A percentile compares a stretch with the other conserved stretches of the same genome.
These are phyloP conservation scores for Vultur gryphus DNA, from an alignment of 2,797 vertebrate species.

Conservation along the genomic window DNA sequence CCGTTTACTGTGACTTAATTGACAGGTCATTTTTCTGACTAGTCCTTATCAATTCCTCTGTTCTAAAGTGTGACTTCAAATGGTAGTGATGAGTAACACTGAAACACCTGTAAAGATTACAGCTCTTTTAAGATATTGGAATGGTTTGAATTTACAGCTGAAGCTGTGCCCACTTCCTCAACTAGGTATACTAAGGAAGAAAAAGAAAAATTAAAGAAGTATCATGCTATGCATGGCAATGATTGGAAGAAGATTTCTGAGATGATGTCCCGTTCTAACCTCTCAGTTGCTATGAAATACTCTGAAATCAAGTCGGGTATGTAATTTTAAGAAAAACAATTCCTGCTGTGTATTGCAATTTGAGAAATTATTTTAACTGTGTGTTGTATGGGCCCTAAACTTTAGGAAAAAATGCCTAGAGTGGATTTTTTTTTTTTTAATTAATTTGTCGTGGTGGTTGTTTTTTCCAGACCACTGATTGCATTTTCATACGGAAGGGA, in stretches of 20 bases:
- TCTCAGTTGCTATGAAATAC: constrained; percentile 70
- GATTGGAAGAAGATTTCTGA: constrained; percentile 75
- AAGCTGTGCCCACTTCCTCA: neutral
- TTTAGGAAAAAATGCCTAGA: neutral
- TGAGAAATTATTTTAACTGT: neutral
- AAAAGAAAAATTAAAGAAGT: constrained; percentile 56
- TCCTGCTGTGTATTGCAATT: neutral
- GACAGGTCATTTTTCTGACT: neutral
- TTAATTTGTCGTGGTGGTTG: neutral
- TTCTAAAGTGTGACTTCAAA: neutral
- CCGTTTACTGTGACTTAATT: neutral
- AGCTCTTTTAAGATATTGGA: neutral
- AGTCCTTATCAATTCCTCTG: neutral
- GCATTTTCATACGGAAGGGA: neutral
- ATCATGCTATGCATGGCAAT: constrained; percentile 70
- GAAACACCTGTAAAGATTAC: neutral
- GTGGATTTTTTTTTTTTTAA: neutral
- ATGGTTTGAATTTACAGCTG: neutral
- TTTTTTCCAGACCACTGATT: neutral
- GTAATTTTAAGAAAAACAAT: neutral
- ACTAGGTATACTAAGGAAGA: constrained; percentile 70
- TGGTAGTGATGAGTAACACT: neutral
- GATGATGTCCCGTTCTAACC: constrained; percentile 71
- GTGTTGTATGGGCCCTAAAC: neutral
- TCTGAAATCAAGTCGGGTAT: constrained; percentile 69